A percentile compares a stretch with the other conserved stretches of the same genome.
These are phyloP conservation scores for Pteromalus puparum DNA, from an alignment of 1,140 invertebrate genomes.

Conservation along the genomic window DNA sequence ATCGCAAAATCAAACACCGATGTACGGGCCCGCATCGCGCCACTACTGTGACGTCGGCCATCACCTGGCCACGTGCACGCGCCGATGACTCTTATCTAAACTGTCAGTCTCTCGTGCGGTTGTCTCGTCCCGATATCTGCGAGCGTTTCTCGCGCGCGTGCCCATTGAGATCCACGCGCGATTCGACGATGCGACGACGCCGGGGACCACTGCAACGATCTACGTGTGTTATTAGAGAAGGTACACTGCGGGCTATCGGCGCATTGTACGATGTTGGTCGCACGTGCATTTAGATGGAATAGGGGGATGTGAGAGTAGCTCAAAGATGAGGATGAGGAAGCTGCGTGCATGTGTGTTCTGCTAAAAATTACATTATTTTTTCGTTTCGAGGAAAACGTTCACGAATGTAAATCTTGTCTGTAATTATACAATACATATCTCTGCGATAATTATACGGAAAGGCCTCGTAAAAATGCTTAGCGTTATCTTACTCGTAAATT, in stretches of 20 bases:
- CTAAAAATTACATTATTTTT: too few relatives aligned
- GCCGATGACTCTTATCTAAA: constrained; percentile 26
- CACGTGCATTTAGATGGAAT: background rate
- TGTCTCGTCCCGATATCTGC: constrained; percentile 11
- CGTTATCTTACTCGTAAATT: background rate
- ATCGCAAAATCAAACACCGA: constrained; percentile 21
- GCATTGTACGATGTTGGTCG: background rate
- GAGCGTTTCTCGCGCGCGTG: background rate
- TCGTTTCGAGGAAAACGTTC: too few relatives aligned
- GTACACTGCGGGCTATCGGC: background rate
- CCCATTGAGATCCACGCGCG: constrained; percentile 52
- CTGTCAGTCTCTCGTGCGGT: constrained; percentile 15
- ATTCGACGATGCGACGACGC: background rate
- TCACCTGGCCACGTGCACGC: constrained; percentile 15
- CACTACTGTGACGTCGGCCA: background rate
- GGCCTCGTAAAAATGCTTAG: background rate
- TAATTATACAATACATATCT: background rate
- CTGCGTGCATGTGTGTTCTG: too few relatives aligned
- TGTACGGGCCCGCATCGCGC: background rate
- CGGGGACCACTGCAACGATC: background rate
- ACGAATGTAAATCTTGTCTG: background rate
- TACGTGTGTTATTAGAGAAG: background rate
- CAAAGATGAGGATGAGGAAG: too few relatives aligned
- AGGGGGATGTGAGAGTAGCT: too few relatives aligned
- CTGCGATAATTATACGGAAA: background rate